Evolutionary conservation across 1,140 invertebrate species (phyloP).

Genomic region (Mactra quadrangularis): DNA sequence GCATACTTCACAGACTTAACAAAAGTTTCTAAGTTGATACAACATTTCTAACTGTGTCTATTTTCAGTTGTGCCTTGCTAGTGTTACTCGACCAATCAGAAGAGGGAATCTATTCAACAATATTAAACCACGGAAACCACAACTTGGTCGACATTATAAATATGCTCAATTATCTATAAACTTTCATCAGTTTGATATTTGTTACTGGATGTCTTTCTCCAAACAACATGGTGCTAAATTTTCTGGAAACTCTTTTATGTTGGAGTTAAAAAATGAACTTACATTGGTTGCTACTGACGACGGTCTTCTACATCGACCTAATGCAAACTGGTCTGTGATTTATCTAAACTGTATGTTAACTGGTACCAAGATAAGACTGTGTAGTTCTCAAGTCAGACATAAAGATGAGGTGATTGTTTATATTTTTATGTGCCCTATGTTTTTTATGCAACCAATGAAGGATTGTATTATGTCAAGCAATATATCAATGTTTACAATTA

Average conservation of each 20-base stretch:
- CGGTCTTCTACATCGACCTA: slow-evolving; percentile 92
- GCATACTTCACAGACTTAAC: too few relatives aligned
- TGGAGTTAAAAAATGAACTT: slow-evolving; percentile 85
- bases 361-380: slow-evolving; percentile 95
- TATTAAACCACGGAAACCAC: slow-evolving; percentile 92
- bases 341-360: slow-evolving; percentile 97
- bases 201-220: slow-evolving; percentile 99
- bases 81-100: slow-evolving; percentile 96
- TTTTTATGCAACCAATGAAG: too few relatives aligned
- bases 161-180: slow-evolving; percentile 88
- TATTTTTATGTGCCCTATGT: neutral
- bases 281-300: slow-evolving; percentile 91
- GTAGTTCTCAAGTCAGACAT: slow-evolving; percentile 86
- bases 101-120: slow-evolving; percentile 95
- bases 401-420: slow-evolving; percentile 68
- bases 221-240: slow-evolving; percentile 97
- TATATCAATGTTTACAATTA: too few relatives aligned
- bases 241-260: slow-evolving; percentile 90
- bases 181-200: slow-evolving; percentile 95
- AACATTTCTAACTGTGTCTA: too few relatives aligned
- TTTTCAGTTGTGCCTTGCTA: slow-evolving; percentile 92
- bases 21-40: too few relatives aligned
- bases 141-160: slow-evolving; percentile 95
- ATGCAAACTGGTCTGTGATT: slow-evolving; percentile 94
- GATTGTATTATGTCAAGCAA: too few relatives aligned